Percentiles rank a stretch among this genome's conserved stretches.
Evolutionary conservation across 2,888 invertebrate genomes (phyloP).

Genomic region (Machimus rusticus): DNA sequence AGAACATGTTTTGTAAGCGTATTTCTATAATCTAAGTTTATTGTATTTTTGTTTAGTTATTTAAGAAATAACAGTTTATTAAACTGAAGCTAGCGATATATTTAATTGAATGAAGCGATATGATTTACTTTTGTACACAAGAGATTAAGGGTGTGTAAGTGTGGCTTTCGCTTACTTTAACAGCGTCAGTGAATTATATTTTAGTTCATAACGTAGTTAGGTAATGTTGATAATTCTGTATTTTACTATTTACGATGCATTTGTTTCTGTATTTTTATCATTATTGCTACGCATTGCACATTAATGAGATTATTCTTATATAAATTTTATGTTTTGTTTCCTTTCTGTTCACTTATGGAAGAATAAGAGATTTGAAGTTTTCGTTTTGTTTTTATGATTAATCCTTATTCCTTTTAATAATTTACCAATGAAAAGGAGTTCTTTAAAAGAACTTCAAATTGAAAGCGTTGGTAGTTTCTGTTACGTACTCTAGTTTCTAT

Average conservation of each 20-base stretch:
- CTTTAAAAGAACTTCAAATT: background rate
- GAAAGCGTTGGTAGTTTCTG: background rate
- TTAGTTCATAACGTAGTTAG: conserved; percentile 3
- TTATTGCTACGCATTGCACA: conserved; percentile 22
- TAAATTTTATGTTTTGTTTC: conserved; percentile 18
- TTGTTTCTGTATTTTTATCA: conserved; percentile 13
- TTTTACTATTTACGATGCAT: background rate
- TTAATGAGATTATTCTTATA: conserved; percentile 25
- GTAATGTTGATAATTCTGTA: conserved; percentile 11
- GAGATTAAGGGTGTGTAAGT: background rate
- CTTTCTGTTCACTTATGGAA: conserved; percentile 1
- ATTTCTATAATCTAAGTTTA: background rate
- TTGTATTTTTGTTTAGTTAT: background rate
- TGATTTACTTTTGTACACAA: background rate
- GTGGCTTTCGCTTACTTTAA: background rate
- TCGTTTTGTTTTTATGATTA: background rate
- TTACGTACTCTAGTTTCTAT: background rate
- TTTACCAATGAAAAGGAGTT: background rate
- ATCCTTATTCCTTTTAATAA: background rate
- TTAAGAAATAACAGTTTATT: background rate
- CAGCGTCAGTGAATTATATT: background rate
- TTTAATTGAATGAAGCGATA: background rate
- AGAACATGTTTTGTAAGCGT: background rate
- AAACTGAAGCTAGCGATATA: background rate
- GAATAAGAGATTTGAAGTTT: background rate